A percentile compares a stretch with the other conserved stretches of the same genome.
phyloP scores from a whole-genome alignment of 1,140 invertebrate genomes.

The Drosophila melanogaster region Release_6_plus_ISO1_MT NT_033779.5:3117501-3118000 shows the following conservation, averaged over 20 bases:
- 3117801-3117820: slow-evolving; percentile 58
- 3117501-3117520: slow-evolving; percentile 72
- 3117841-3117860: slow-evolving; percentile 69
- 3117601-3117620: slow-evolving; percentile 13
- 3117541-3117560: not conserved
- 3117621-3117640: slow-evolving; percentile 46
- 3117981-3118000: slow-evolving; percentile 8
- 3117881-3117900: slow-evolving; percentile 18
- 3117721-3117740: slow-evolving; percentile 38
- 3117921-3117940: slow-evolving; percentile 44
- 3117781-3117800: slow-evolving; percentile 43
- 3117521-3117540: slow-evolving; percentile 61
- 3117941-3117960: slow-evolving; percentile 67
- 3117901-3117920: slow-evolving; percentile 11
- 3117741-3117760: slow-evolving; percentile 40
- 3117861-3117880: slow-evolving; percentile 25
- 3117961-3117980: not conserved
- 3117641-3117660: slow-evolving; percentile 76
- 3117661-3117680: slow-evolving; percentile 76
- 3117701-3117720: slow-evolving; percentile 26
- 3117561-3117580: not conserved
- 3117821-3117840: slow-evolving; percentile 76
- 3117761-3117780: slow-evolving; percentile 66
- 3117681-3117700: slow-evolving; percentile 68
- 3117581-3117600: slow-evolving; percentile 4